These are phyloP conservation scores for Pontoporia blainvillei DNA, from an alignment of 2,113 vertebrate species.

Conservation along the genomic window DNA sequence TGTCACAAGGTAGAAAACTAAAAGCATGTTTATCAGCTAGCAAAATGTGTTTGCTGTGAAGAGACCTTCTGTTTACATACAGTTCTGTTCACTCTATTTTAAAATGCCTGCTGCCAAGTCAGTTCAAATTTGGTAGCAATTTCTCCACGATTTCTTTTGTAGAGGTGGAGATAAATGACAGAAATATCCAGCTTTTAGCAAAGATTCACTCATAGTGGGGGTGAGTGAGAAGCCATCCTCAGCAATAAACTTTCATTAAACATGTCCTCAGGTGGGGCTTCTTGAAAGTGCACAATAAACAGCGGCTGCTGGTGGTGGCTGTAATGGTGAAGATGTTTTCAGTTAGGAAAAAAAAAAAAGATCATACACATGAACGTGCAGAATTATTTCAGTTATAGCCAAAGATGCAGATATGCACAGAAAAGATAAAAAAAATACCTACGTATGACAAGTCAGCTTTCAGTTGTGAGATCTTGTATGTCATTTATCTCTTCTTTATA, in stretches of 20 bases:
- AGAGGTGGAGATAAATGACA: neutral
- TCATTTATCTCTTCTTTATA: neutral
- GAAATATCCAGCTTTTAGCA: neutral
- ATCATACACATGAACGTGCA: neutral
- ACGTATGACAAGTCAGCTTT: neutral
- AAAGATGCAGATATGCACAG: neutral
- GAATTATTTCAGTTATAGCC: neutral
- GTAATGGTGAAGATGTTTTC: neutral
- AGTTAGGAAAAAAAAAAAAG: neutral
- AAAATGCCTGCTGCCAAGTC: neutral
- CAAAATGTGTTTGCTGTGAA: neutral
- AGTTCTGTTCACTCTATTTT: neutral
- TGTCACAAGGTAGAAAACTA: neutral
- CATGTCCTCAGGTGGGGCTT: neutral
- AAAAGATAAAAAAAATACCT: neutral
- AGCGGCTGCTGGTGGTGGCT: neutral
- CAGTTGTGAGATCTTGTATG: neutral
- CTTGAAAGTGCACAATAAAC: neutral
- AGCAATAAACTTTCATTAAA: neutral
- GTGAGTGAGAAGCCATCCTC: neutral
- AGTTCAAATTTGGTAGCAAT: neutral
- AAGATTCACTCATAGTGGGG: neutral
- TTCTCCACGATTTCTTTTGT: neutral
- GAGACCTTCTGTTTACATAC: neutral
- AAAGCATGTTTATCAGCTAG: neutral